Base-by-base conservation (phyloP, 1,140 invertebrate genomes). In the Agrilus planipennis region DNA sequence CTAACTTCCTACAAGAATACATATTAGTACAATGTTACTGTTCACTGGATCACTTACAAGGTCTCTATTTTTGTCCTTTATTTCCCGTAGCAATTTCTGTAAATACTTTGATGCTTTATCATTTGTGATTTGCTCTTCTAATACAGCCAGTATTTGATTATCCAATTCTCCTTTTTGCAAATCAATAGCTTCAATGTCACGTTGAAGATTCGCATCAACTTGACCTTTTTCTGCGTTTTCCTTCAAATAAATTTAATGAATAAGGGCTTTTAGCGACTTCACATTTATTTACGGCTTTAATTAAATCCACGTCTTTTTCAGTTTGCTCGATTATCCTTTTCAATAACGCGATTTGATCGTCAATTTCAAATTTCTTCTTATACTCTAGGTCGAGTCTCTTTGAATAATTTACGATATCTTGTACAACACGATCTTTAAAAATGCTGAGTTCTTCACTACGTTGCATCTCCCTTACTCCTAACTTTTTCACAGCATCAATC, bases 371-470 rank as follows among this genome's bases (percentile, higher is more conserved):
- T 28, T 47, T 41, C 32, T 57, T 57, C 12, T 23, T 34, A 0
- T 42, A 41, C 36, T 54, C 46, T 2, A 47, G 47, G 3, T 53
- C 43, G 0, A 52, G 19, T 5, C 41, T 39, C 7, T 36, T 39
- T 21, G 39, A 50, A 37, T 25, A 60, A n/a, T 50, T 55, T 34
- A 54, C 54, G 12, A 76, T 57, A 36, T 81, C 75, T 29, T 70
- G 68, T 9, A 67, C 47, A 19, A 76, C 45, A 51, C 75, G 68
- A 28, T 67, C 61, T 45, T 76, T 75, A 37, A 75, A 62, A 37
- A 71, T 64, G 0, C 73, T 72, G 2, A 82, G 52, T 49, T 69
- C 64, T 53, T 79, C 77, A 47, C 81, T 77, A 3, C 67, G 67
- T 44, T 74, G 69, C 67, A 79, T 75, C 62, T 81, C 77, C 41